Base-by-base conservation (phyloP, 2,888 invertebrate species). In the Drosophila infuscata region DNA sequence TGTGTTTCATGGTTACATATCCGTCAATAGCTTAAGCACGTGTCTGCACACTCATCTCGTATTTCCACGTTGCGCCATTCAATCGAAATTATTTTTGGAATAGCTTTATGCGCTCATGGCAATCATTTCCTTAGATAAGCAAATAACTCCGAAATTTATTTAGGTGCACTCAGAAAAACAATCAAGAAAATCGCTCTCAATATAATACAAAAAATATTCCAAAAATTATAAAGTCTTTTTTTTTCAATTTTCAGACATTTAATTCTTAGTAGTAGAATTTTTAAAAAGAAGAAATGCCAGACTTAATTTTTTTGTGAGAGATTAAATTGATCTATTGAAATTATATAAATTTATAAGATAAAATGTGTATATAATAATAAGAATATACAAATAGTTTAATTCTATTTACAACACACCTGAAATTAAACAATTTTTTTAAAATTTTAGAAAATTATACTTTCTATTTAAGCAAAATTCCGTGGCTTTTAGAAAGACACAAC, bases 1-100 rank as follows among this genome's bases (percentile, higher is more conserved):
- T 35, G 5, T 29, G 49, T 38, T 46, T 32, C 7, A 46, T 20
- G 46, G 60, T 79, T 74, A 79, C 35, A 63, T 33, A 36, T 54
- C 36, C 3, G 7, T 9, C 48, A 43, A 38, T 61, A 64, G 79
- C 67, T n/a, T 9, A 5, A 46, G 35, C 81, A 78, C 78, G 81
- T 78, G 81, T 43, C 51, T 36, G 32, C 59, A 51, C 64, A 76
- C 61, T 38, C 54, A 32, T 36, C 20, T 56, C 41, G 38, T 20
- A 49, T 6, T 35, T 60, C 54, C 70, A 80, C 67, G 77, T 80
- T 35, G 29, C 36, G 64, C 52, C n/a, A 25, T 41, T 30, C 17
- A 15, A 9, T 11, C 11, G 12, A 64, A 48, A 51, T 51, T 74
- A 76, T 75, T 80, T 76, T 57, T 32, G 65, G 65, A 58, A 35